A percentile compares a stretch with the other conserved stretches of the same genome.
phyloP scores from a whole-genome alignment of 2,113 vertebrate species.

The Solea senegalensis region DNA sequence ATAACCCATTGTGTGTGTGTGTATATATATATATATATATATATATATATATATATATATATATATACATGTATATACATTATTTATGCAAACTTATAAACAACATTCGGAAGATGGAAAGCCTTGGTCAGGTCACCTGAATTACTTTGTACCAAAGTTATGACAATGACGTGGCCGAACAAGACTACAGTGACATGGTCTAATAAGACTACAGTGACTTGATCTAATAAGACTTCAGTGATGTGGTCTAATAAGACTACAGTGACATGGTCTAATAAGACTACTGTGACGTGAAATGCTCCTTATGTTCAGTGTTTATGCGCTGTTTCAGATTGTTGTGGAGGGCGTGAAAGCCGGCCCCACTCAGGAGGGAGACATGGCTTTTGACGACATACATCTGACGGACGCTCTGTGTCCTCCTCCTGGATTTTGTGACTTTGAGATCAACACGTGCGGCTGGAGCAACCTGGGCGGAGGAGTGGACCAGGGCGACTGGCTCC shows the following conservation, averaged over 20 bases:
- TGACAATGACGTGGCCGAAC: no score
- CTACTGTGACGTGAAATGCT: neutral
- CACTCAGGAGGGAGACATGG: conserved; percentile 69
- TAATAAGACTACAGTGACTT: neutral
- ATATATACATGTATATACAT: no score
- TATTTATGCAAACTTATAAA: neutral
- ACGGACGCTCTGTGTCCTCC: conserved; percentile 61
- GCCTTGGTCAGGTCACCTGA: neutral
- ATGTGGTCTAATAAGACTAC: neutral
- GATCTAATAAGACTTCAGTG: neutral
- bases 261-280: neutral
- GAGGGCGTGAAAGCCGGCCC: conserved; percentile 73
- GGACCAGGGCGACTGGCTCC: conserved; percentile 79
- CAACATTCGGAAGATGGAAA: neutral
- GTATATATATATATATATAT: no score
- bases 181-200: neutral
- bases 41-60: no score
- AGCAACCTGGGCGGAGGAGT: conserved; percentile 65
- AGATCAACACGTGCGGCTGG: conserved; percentile 76
- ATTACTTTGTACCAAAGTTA: no score
- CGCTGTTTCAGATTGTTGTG: conserved; percentile 70
- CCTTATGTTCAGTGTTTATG: neutral
- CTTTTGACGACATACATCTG: conserved; percentile 78
- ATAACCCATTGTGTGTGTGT: no score
- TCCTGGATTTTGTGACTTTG: conserved; percentile 77